Conservation (phyloP, 2,888 invertebrate genomes). For the Lepidochrysops patricia region DNA sequence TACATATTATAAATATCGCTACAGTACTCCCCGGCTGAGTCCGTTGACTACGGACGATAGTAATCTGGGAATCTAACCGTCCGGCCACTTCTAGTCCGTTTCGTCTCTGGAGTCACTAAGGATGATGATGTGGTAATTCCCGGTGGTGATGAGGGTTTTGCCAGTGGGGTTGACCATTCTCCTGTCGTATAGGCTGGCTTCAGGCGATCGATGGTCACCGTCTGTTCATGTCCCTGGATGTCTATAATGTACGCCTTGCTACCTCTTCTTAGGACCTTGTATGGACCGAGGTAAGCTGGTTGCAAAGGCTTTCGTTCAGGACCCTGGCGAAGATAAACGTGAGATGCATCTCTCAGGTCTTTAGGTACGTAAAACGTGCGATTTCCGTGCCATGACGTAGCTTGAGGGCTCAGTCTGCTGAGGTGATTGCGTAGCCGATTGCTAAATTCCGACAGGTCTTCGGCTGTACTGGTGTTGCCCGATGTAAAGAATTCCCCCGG, state of each 20-base stretch:
- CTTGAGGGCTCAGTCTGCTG: not conserved
- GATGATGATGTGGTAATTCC: not conserved
- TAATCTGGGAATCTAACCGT: not conserved
- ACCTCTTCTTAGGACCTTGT: not conserved
- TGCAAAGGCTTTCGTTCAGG: not conserved
- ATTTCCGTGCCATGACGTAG: not conserved
- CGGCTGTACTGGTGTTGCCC: not conserved
- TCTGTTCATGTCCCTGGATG: not conserved
- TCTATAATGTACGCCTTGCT: not conserved
- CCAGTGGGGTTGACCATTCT: not conserved
- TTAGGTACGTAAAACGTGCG: not conserved
- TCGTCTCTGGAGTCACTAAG: not conserved
- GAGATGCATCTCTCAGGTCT: not conserved
- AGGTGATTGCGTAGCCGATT: conserved; percentile 15
- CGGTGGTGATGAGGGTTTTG: not conserved
- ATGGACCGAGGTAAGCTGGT: not conserved
- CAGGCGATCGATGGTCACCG: not conserved
- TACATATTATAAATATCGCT: no score
- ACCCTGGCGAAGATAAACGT: not conserved
- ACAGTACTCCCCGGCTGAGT: conserved; percentile 20
- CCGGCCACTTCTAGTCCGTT: not conserved
- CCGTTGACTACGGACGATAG: conserved; percentile 14
- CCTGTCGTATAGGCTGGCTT: not conserved
- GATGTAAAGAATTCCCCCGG: conserved; percentile 24
- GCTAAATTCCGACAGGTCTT: conserved; percentile 18